Percentiles rank a stretch among this genome's conserved stretches.
Evolutionary conservation across 35 echinoderm and acorn worm genomes (phyloP).

Genomic region (Ophiothrix spiculata): DNA sequence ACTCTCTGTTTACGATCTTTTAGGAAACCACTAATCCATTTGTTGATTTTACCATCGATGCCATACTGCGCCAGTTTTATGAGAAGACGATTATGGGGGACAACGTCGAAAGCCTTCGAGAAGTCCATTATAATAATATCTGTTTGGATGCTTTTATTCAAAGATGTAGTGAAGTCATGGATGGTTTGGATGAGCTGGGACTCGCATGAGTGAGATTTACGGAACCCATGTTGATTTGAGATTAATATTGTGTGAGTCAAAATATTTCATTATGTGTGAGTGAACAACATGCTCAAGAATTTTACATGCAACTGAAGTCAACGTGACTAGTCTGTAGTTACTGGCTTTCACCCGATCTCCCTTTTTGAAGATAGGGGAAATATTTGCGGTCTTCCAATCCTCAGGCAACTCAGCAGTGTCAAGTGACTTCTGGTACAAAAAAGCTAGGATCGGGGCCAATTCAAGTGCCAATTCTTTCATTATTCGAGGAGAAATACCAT

Average conservation of each 20-base stretch:
- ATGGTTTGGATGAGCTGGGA: too few relatives aligned
- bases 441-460: background rate
- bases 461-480: background rate
- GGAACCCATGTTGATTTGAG: background rate
- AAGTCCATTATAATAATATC: background rate
- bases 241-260: background rate
- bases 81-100: background rate
- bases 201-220: background rate
- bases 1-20: slow-evolving; percentile 15
- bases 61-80: background rate
- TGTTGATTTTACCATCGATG: slow-evolving; percentile 25
- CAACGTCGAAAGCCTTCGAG: background rate
- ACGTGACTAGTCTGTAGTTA: background rate
- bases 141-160: background rate
- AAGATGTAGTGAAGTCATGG: too few relatives aligned
- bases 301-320: background rate
- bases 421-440: background rate
- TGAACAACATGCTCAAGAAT: background rate
- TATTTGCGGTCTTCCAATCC: background rate
- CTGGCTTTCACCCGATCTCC: background rate
- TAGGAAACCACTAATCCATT: slow-evolving; percentile 23
- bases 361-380: background rate
- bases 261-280: background rate
- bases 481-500: background rate
- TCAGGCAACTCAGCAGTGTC: background rate